Conservation (phyloP, 30 jellyfish, hydroid and myxozoan species). For the Chrysaora quinquecirrha region DNA sequence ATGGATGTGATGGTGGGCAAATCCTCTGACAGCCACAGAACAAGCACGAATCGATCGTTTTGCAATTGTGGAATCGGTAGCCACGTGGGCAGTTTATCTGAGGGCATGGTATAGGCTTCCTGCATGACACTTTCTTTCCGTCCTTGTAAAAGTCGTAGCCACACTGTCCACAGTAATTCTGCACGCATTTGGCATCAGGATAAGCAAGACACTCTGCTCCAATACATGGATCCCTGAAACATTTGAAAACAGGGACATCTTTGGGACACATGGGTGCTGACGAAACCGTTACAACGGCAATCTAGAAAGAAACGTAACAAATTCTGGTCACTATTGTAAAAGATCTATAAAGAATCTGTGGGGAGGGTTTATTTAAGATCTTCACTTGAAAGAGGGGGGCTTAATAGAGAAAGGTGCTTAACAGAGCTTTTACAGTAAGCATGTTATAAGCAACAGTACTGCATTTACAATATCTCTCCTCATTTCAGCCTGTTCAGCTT, state of each 20-base stretch:
- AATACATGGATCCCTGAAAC: not conserved
- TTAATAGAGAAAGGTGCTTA: too few relatives aligned
- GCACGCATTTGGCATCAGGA: not conserved
- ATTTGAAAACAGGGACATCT: slow-evolving; percentile 3
- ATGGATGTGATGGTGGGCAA: not conserved
- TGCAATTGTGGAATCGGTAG: not conserved
- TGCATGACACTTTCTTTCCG: not conserved
- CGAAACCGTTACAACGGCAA: not conserved
- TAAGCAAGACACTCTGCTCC: not conserved
- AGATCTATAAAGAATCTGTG: too few relatives aligned
- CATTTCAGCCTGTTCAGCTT: too few relatives aligned
- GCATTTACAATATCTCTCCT: too few relatives aligned
- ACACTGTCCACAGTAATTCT: slow-evolving; percentile 2
- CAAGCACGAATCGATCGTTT: not conserved
- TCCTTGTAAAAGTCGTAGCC: not conserved
- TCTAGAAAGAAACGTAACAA: too few relatives aligned
- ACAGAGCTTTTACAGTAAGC: too few relatives aligned
- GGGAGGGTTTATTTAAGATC: too few relatives aligned
- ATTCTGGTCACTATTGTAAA: too few relatives aligned
- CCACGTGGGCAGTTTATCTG: not conserved
- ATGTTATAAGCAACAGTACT: too few relatives aligned
- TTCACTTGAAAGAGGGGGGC: too few relatives aligned
- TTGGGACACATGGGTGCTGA: slow-evolving; percentile 15
- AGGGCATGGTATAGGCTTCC: not conserved
- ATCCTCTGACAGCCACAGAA: not conserved